A percentile compares a stretch with the other conserved stretches of the same genome.
phyloP scores from a whole-genome alignment of 2,888 invertebrate species.

The Caenorhabditis sp. region DNA sequence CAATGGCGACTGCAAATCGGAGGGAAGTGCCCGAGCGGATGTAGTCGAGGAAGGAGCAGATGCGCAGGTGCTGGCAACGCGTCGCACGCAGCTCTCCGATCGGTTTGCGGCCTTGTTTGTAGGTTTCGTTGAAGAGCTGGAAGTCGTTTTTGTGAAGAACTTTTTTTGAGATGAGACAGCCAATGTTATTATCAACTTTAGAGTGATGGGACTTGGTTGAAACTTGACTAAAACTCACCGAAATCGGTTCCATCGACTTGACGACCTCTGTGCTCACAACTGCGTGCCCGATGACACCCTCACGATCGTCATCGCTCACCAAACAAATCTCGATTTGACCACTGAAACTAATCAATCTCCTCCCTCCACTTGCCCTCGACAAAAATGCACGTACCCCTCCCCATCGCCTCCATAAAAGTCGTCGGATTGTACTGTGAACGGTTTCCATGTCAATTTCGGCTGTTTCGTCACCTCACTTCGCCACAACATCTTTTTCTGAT shows the following conservation, averaged over 20 bases:
- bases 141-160: too few relatives aligned
- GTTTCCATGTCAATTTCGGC: conserved; percentile 59
- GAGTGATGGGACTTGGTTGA: not conserved
- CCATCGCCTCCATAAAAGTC: conserved; percentile 29
- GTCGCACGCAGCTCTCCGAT: conserved; percentile 67
- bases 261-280: conserved; percentile 23
- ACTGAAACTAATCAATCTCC: conserved; percentile 45
- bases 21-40: conserved; percentile 59
- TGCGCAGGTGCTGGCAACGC: conserved; percentile 60
- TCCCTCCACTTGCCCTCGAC: not conserved
- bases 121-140: conserved; percentile 49
- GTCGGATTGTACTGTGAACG: conserved; percentile 65
- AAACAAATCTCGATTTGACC: conserved; percentile 50
- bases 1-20: conserved; percentile 70
- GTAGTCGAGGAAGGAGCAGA: conserved; percentile 71
- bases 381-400: conserved; percentile 1
- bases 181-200: too few relatives aligned
- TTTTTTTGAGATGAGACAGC: too few relatives aligned
- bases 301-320: conserved; percentile 47
- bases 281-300: conserved; percentile 47
- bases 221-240: conserved; percentile 10
- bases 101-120: conserved; percentile 60
- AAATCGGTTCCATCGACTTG: conserved; percentile 31
- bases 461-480: conserved; percentile 64
- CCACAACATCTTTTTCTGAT: conserved; percentile 59